phyloP scores from a whole-genome alignment of 2,113 vertebrate genomes.

The Eulacestoma nigropectus region DNA sequence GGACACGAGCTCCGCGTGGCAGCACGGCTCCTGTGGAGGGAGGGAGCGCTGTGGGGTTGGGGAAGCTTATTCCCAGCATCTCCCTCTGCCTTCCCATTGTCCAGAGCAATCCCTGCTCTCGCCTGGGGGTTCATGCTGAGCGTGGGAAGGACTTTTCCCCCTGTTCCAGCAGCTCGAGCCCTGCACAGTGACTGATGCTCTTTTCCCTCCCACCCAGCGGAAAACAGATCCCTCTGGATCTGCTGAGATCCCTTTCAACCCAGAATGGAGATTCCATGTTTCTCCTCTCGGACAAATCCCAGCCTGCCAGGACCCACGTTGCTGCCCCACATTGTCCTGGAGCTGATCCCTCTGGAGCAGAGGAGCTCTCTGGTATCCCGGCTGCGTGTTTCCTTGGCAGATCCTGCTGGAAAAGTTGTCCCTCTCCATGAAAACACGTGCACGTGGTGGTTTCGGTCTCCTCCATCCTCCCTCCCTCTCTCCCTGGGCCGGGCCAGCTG shows the following conservation, averaged over 20 bases:
- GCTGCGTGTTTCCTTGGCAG: not conserved
- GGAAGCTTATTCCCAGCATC: not conserved
- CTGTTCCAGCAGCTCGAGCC: not conserved
- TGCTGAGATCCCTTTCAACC: not conserved
- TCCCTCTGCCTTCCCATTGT: not conserved
- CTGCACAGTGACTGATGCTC: not conserved
- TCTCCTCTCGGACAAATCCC: not conserved
- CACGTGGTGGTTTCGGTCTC: not conserved
- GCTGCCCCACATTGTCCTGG: fast-evolving
- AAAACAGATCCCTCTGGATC: not conserved
- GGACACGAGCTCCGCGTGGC: fast-evolving
- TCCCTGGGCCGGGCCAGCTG: conserved; percentile 10
- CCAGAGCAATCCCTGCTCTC: not conserved
- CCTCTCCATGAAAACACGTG: not conserved
- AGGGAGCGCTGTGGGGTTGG: fast-evolving
- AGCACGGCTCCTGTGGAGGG: not conserved
- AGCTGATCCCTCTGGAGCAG: not conserved
- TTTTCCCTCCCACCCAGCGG: not conserved
- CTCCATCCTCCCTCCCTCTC: not conserved
- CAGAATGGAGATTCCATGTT: fast-evolving
- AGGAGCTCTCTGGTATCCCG: not conserved
- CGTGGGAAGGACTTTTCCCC: conserved; percentile 18
- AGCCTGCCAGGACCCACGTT: fast-evolving
- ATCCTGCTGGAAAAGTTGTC: not conserved
- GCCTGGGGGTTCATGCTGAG: not conserved